Conservation (phyloP, 2,797 vertebrate genomes). For the Ctenopoma kingsleyae region DNA sequence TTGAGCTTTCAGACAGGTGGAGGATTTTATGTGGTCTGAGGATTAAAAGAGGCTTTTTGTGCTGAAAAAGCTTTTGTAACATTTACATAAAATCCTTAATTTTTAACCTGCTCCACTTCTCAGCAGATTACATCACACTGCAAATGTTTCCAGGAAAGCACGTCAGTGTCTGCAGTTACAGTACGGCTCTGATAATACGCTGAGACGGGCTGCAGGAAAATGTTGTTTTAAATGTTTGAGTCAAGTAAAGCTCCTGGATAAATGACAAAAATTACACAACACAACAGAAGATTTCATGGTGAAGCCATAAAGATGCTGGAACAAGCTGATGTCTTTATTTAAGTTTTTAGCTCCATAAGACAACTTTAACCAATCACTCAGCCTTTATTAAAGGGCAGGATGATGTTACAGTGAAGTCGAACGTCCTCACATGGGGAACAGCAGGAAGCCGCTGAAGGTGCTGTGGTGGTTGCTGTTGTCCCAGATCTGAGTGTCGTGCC, state of each 20-base stretch:
- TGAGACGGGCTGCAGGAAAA: no score
- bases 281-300: no score
- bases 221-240: neutral
- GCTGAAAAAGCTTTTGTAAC: neutral
- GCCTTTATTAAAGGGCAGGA: no score
- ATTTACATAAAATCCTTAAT: conserved; percentile 17
- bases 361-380: no score
- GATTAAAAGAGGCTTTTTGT: conserved; percentile 29
- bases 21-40: neutral
- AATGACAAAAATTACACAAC: no score
- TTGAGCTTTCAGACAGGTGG: neutral
- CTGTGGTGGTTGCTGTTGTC: conserved; percentile 76
- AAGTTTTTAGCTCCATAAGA: no score
- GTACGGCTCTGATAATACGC: no score
- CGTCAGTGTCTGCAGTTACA: neutral
- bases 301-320: neutral
- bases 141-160: neutral
- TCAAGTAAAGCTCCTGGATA: no score
- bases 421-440: conserved; percentile 57
- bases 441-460: conserved; percentile 72
- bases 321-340: neutral
- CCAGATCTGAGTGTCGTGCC: conserved; percentile 69
- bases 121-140: neutral
- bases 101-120: conserved; percentile 30
- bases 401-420: neutral